These are phyloP conservation scores for Caenorhabditis sp. DNA, from an alignment of 2,888 invertebrate species.

Conservation along the genomic window DNA sequence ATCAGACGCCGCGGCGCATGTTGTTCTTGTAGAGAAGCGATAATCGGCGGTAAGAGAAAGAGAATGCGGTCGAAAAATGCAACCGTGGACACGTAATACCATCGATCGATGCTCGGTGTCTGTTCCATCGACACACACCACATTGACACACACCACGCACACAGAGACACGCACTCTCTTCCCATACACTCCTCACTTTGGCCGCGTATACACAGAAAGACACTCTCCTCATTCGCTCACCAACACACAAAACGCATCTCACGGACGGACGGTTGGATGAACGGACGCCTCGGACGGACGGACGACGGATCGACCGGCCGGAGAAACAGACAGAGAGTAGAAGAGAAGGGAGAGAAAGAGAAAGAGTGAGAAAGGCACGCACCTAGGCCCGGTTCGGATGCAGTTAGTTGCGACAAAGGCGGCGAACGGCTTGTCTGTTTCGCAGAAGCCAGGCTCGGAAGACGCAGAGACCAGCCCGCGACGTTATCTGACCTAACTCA, in stretches of 20 bases:
- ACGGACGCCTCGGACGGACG: too few relatives aligned
- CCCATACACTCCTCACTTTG: conserved; percentile 44
- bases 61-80: neutral
- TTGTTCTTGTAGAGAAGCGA: conserved; percentile 34
- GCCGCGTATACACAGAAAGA: conserved; percentile 47
- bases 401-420: conserved; percentile 36
- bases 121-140: conserved; percentile 42
- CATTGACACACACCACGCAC: conserved; percentile 28
- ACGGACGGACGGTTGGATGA: conserved; percentile 48
- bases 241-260: conserved; percentile 52
- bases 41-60: conserved; percentile 1
- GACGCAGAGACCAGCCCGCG: too few relatives aligned
- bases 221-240: conserved; percentile 39
- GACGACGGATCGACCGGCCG: conserved; percentile 28
- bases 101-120: conserved; percentile 51
- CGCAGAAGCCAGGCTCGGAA: too few relatives aligned
- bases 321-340: conserved; percentile 14
- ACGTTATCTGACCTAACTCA: too few relatives aligned
- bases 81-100: conserved; percentile 40
- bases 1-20: conserved; percentile 33
- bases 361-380: conserved; percentile 18
- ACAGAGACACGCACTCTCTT: conserved; percentile 29
- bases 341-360: conserved; percentile 5
- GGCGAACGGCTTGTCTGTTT: too few relatives aligned
- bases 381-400: conserved; percentile 27